A percentile compares a stretch with the other conserved stretches of the same genome.
Conservation (phyloP, 1,140 invertebrate genomes). For the Temnothorax nylanderi region DNA sequence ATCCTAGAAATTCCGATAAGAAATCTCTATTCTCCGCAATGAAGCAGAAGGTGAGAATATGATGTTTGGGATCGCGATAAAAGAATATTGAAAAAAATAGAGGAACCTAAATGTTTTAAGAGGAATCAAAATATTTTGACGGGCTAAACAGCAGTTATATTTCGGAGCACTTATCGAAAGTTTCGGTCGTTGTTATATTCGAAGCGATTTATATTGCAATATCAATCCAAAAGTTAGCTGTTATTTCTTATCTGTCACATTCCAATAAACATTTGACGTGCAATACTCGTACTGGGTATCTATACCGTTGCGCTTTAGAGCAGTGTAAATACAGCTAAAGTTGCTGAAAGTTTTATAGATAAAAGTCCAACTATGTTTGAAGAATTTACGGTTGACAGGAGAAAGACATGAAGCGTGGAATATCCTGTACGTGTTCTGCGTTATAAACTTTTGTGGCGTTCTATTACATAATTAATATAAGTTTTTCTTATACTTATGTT, state of each 20-base stretch:
- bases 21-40: slow-evolving; percentile 27
- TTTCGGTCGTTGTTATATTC: neutral
- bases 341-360: slow-evolving; percentile 1
- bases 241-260: neutral
- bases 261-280: neutral
- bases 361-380: neutral
- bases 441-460: slow-evolving; percentile 4
- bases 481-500: neutral
- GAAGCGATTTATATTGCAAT: slow-evolving; percentile 2
- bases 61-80: neutral
- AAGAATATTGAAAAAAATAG: neutral
- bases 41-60: slow-evolving; percentile 59
- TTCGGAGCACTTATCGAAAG: neutral
- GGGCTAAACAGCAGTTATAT: neutral
- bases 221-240: neutral
- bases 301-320: neutral
- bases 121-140: neutral
- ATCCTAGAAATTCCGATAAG: slow-evolving; percentile 4
- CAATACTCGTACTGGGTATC: neutral
- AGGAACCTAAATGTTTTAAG: neutral
- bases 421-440: neutral
- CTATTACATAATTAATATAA: slow-evolving; percentile 8
- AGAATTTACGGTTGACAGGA: neutral
- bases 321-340: neutral
- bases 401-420: neutral